Evolutionary conservation across 2,888 invertebrate species (phyloP), one percentile per base, ranked within the genome.

Genomic region (Notodromas monacha): DNA sequence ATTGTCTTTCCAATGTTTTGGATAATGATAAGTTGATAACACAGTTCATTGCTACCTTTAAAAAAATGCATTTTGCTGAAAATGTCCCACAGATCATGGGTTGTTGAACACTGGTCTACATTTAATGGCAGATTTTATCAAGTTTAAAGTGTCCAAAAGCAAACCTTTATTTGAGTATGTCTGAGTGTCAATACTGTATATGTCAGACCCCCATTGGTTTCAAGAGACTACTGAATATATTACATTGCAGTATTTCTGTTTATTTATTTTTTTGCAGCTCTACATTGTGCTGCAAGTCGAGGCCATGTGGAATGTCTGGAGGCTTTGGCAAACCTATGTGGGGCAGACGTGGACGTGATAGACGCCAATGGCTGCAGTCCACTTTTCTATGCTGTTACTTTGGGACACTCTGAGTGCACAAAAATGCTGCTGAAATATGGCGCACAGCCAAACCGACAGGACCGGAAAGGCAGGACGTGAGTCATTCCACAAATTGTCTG

Each of bases 351-450:
- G 0, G 81, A 89, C 48, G 63, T 73, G 10, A 65, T 68, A 12
- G 89, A 92, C 49, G 68, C 68, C 29, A 86, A 86, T 46, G 86
- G 84, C 2, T 89, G 86, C 46, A 81, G 89, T 1, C 74, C 92
- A 0, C 51, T 96, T 14, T 92, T 92, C 51, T 96, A 92, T 46
- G 77, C 92, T 3, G 79, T 84, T 2, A 86, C 89, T 0, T 54
- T 89, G 31, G 86, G 89, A 0, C 89, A 92, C 45, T 74, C 77
- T 0, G 81, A 86, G 44, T 77, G 84, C 12, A 81, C 84, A 0
- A 65, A 72, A 3, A 57, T 77, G 3, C 55, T 96, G 26, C 54
- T 96, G n/a, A 66, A 70, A 35, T 65, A 74, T 37, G 79, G 76
- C 1, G 76, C 86, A 1, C 68, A 86, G 47, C 65, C 79, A 0